Conservation (phyloP, 1,140 invertebrate species). For the Sycophila sp. region DNA sequence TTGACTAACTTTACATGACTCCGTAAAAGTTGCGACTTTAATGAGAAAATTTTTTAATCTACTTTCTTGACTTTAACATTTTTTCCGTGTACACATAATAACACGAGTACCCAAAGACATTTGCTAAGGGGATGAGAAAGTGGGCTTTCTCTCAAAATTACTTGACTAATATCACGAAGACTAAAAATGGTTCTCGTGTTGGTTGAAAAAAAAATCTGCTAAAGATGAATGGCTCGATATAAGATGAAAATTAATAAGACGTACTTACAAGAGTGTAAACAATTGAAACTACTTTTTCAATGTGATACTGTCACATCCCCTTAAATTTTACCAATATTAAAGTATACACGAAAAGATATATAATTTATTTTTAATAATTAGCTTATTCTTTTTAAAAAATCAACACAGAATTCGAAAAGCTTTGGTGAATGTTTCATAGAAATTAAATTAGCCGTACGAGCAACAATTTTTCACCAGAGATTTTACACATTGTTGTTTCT, state of each 20-base stretch:
- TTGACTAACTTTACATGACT: background rate
- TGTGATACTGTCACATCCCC: background rate
- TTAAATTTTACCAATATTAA: slow-evolving; percentile 3
- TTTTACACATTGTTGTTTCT: slow-evolving; percentile 21
- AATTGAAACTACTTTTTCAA: background rate
- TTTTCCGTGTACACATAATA: slow-evolving; percentile 15
- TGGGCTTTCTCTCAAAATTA: background rate
- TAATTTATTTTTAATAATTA: slow-evolving; percentile 2
- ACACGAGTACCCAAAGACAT: background rate
- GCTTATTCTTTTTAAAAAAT: background rate
- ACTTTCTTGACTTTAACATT: too few relatives aligned
- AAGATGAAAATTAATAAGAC: background rate
- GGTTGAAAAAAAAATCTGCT: background rate
- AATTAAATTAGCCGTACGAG: background rate
- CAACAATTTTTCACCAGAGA: slow-evolving; percentile 12
- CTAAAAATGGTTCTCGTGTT: background rate
- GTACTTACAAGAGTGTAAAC: background rate
- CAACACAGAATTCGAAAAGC: background rate
- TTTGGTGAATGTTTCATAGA: slow-evolving; percentile 2
- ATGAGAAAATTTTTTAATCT: background rate
- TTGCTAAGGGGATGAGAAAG: slow-evolving; percentile 11
- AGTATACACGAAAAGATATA: background rate
- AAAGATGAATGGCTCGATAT: background rate
- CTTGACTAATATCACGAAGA: background rate
- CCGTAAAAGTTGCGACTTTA: background rate